Conservation (phyloP, 1,140 invertebrate genomes). For the Ganaspis sp. region DNA sequence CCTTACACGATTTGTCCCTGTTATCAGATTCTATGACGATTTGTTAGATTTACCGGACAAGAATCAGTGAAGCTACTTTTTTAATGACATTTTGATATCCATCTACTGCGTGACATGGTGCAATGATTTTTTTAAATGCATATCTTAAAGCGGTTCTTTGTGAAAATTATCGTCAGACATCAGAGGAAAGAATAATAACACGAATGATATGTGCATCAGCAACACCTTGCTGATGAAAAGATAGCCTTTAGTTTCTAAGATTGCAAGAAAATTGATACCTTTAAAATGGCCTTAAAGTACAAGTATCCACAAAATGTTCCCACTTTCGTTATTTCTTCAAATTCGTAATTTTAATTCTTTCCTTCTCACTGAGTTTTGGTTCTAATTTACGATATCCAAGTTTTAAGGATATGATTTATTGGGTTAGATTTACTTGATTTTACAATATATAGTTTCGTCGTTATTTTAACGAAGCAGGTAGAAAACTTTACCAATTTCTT, state of each 20-base stretch:
- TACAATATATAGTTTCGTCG: no score
- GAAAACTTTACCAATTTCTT: no score
- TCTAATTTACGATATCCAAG: no score
- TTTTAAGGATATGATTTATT: no score
- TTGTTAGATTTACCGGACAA: constrained; percentile 16
- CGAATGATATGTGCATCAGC: background rate
- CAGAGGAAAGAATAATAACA: background rate
- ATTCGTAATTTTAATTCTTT: no score
- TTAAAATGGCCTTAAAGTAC: background rate
- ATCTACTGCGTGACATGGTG: constrained; percentile 1
- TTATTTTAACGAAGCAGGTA: no score
- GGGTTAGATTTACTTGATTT: no score
- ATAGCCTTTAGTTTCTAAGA: background rate
- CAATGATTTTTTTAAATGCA: background rate
- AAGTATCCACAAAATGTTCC: no score
- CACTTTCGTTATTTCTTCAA: no score
- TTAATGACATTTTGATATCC: background rate
- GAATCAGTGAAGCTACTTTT: background rate
- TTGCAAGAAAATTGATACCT: background rate
- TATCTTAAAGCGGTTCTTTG: background rate
- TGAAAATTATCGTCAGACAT: background rate
- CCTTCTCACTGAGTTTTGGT: no score
- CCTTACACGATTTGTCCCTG: background rate
- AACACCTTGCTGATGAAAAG: background rate
- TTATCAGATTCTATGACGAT: constrained; percentile 41